Percentiles rank a stretch among this genome's conserved stretches.
Evolutionary conservation across 2,797 vertebrate genomes (phyloP).

Genomic region (Clamator glandarius): DNA sequence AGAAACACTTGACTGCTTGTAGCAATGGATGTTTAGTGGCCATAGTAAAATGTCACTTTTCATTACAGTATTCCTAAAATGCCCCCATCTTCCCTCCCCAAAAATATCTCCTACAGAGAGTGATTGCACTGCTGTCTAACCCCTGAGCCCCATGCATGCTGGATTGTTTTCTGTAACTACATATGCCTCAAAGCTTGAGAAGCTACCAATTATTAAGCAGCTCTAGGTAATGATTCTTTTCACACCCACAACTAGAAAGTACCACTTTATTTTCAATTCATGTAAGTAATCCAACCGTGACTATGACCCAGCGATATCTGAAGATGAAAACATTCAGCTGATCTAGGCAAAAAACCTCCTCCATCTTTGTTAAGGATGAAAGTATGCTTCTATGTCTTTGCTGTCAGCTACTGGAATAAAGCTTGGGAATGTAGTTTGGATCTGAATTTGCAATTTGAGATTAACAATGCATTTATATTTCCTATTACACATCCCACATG

Average conservation of each 20-base stretch:
- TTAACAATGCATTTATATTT: constrained; percentile 22
- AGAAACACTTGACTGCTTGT: not conserved
- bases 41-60: not conserved
- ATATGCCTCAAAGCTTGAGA: not conserved
- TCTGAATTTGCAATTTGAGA: not conserved
- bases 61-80: not conserved
- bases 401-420: not conserved
- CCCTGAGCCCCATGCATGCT: not conserved
- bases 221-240: not conserved
- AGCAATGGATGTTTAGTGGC: not conserved
- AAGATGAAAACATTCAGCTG: not conserved
- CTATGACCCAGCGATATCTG: not conserved
- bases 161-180: not conserved
- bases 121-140: not conserved
- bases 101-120: not conserved
- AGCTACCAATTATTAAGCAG: not conserved
- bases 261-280: not conserved
- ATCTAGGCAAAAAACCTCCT: not conserved
- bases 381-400: not conserved
- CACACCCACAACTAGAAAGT: not conserved
- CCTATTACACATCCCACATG: not conserved
- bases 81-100: not conserved
- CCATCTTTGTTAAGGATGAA: not conserved
- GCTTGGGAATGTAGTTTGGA: not conserved
- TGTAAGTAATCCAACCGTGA: not conserved